Evolutionary conservation across 2,797 vertebrate genomes (phyloP).

Genomic region (Gadopsis bispinosus): DNA sequence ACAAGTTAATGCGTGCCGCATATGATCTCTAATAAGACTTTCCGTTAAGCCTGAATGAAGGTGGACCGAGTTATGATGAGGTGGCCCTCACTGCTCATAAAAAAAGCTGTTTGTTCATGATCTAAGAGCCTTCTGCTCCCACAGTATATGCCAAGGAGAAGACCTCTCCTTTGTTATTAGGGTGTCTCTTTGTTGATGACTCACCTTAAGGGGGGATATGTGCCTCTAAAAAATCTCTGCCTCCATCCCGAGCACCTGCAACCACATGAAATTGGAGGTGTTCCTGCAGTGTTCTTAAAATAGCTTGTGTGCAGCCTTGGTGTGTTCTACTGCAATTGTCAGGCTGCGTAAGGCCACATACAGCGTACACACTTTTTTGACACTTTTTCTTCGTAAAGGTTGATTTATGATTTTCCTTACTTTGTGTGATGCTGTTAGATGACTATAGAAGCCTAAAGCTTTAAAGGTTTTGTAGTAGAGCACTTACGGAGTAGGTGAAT

Average conservation of each 20-base stretch:
- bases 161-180: conserved; percentile 37
- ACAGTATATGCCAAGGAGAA: conserved; percentile 11
- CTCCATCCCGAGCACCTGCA: conserved; percentile 60
- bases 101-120: conserved; percentile 37
- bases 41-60: conserved; percentile 14
- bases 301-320: conserved; percentile 52
- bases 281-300: conserved; percentile 64
- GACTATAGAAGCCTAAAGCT: background rate
- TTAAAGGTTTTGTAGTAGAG: conserved; percentile 1
- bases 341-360: conserved; percentile 24
- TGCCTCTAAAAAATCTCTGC: conserved; percentile 42
- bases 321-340: conserved; percentile 57
- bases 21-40: conserved; percentile 21
- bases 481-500: conserved; percentile 5
- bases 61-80: conserved; percentile 22
- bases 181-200: conserved; percentile 31
- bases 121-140: background rate
- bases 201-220: conserved; percentile 33
- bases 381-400: background rate
- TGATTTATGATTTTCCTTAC: background rate
- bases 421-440: conserved; percentile 5
- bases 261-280: conserved; percentile 58
- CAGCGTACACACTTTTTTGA: background rate
- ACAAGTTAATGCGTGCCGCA: background rate
- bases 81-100: conserved; percentile 30